These are phyloP conservation scores for Glyptemys insculpta DNA, from an alignment of 2,797 vertebrate species.

Conservation along the genomic window DNA sequence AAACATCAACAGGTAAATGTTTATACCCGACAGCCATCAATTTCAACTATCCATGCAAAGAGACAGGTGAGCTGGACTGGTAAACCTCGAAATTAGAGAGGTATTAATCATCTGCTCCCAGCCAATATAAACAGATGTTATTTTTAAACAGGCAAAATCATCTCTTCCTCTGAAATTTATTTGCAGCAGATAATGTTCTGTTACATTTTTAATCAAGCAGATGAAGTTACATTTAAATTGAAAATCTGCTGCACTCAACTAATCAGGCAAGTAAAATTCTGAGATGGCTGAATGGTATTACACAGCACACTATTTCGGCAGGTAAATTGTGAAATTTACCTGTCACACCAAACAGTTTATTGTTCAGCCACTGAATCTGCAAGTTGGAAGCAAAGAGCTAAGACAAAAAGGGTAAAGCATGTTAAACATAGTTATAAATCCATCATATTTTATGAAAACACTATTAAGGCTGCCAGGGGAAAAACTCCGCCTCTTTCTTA, in stretches of 20 bases:
- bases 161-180: slow-evolving; percentile 85
- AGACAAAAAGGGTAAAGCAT: slow-evolving; percentile 78
- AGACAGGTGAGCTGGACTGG: slow-evolving; percentile 87
- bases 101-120: slow-evolving; percentile 85
- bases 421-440: slow-evolving; percentile 79
- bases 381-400: slow-evolving; percentile 72
- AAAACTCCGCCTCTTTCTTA: slow-evolving; percentile 54
- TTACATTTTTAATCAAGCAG: slow-evolving; percentile 88
- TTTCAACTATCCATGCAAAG: slow-evolving; percentile 86
- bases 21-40: slow-evolving; percentile 85
- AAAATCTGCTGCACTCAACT: slow-evolving; percentile 86
- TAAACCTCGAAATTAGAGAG: slow-evolving; percentile 88
- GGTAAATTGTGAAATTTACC: slow-evolving; percentile 82
- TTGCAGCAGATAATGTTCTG: slow-evolving; percentile 86
- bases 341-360: slow-evolving; percentile 80
- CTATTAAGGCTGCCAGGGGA: slow-evolving; percentile 55
- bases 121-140: slow-evolving; percentile 86
- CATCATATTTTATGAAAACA: slow-evolving; percentile 77
- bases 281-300: slow-evolving; percentile 76
- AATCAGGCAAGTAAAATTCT: slow-evolving; percentile 82
- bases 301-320: slow-evolving; percentile 75
- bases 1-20: slow-evolving; percentile 88
- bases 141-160: slow-evolving; percentile 85
- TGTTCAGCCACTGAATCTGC: slow-evolving; percentile 77
- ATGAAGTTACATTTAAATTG: slow-evolving; percentile 88